Percentiles rank a stretch among this genome's conserved stretches.
phyloP scores from a whole-genome alignment of 2,113 vertebrate genomes.

The Callithrix jacchus region DNA sequence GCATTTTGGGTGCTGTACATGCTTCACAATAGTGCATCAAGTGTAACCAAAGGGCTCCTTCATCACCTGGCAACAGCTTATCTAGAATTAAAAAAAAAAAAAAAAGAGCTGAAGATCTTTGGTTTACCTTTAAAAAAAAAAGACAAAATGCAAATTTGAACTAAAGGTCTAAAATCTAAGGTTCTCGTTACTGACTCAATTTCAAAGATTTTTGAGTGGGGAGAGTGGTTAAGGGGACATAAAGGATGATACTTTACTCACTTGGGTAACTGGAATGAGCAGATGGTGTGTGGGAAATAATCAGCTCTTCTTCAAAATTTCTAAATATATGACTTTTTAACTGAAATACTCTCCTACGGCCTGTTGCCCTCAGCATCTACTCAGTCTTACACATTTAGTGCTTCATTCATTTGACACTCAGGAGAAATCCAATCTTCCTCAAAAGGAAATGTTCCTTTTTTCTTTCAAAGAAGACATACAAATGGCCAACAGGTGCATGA shows the following conservation, averaged over 20 bases:
- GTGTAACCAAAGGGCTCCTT: slow-evolving; percentile 90
- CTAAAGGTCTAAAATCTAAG: slow-evolving; percentile 1
- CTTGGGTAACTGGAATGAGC: not conserved
- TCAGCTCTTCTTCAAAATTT: slow-evolving; percentile 14
- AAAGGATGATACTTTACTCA: not conserved
- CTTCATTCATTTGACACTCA: not conserved
- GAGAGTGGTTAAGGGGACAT: not conserved
- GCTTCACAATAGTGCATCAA: slow-evolving; percentile 93
- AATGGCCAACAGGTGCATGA: not conserved
- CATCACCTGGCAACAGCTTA: slow-evolving; percentile 91
- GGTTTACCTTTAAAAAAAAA: not conserved
- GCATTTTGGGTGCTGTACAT: slow-evolving; percentile 93
- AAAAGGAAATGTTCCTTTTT: not conserved
- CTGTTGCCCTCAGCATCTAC: not conserved
- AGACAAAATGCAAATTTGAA: slow-evolving; percentile 22
- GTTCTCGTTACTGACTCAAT: not conserved
- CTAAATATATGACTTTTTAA: not conserved
- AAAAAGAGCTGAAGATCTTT: not conserved
- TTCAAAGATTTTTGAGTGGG: not conserved
- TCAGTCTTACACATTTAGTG: not conserved
- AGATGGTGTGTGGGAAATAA: not conserved
- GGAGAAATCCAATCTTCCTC: not conserved
- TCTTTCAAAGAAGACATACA: not conserved
- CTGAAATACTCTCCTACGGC: not conserved
- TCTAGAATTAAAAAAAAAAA: slow-evolving; percentile 84